Evolutionary conservation across 2,113 vertebrate genomes (phyloP).

Genomic region (Ameiurus melas): DNA sequence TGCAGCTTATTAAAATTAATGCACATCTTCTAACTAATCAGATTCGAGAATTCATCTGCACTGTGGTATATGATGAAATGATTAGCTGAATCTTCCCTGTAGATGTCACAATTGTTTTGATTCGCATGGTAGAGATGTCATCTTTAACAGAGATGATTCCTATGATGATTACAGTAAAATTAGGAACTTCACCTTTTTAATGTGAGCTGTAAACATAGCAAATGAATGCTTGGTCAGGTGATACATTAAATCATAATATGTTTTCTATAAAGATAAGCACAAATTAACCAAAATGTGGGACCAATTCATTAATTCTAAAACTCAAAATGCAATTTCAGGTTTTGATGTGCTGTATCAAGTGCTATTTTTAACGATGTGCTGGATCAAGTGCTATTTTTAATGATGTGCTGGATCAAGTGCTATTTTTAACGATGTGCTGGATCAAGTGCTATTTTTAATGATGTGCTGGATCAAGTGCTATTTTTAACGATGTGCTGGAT

Average conservation of each 20-base stretch:
- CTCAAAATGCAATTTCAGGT: not conserved
- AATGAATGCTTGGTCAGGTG: not conserved
- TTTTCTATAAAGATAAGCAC: not conserved
- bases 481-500: too few species aligned
- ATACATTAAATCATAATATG: not conserved
- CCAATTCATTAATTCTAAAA: not conserved
- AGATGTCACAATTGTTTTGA: not conserved
- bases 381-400: not conserved
- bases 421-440: not conserved
- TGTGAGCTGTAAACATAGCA: not conserved
- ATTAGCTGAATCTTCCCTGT: not conserved
- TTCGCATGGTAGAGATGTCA: too few species aligned
- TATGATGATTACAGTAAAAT: not conserved
- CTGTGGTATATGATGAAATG: not conserved
- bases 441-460: not conserved
- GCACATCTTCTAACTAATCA: not conserved
- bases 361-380: too few species aligned
- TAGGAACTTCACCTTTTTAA: not conserved
- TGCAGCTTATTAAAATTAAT: not conserved
- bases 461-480: not conserved
- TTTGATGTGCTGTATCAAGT: too few species aligned
- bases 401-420: not conserved
- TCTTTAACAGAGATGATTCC: too few species aligned
- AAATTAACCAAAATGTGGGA: not conserved
- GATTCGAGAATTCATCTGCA: not conserved